These are phyloP conservation scores for Urocyon cinereoargenteus DNA, from an alignment of 2,797 vertebrate genomes.

Conservation along the genomic window DNA sequence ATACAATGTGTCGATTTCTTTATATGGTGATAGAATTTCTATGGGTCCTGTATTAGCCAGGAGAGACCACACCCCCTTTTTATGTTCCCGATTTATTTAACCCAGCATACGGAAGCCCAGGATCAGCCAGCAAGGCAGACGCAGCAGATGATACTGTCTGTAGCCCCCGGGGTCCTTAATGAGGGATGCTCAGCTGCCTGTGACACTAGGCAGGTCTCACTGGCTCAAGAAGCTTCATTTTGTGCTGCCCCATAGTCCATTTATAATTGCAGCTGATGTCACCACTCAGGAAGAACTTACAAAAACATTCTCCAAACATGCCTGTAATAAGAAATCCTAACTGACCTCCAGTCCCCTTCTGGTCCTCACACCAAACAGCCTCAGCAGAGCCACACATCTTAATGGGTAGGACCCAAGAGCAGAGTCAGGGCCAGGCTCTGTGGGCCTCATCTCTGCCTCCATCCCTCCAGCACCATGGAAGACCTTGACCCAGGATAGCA, in stretches of 20 bases:
- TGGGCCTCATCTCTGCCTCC: not conserved
- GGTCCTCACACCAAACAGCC: not conserved
- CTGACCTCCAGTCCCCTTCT: not conserved
- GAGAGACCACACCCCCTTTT: not conserved
- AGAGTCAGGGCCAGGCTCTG: not conserved
- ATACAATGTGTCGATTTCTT: not conserved
- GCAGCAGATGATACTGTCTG: conserved; percentile 45
- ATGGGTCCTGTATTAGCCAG: not conserved
- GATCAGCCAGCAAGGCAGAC: conserved; percentile 12
- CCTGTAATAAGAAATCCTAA: conserved; percentile 35
- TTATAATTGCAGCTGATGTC: conserved; percentile 75
- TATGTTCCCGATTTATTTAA: conserved; percentile 1
- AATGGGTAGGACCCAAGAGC: not conserved
- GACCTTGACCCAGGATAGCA: not conserved
- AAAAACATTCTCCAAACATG: conserved; percentile 9
- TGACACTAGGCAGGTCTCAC: conserved; percentile 47
- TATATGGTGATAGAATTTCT: not conserved
- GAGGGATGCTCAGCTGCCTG: conserved; percentile 64
- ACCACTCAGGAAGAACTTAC: conserved; percentile 31
- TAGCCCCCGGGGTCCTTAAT: conserved; percentile 50
- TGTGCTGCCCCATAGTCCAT: conserved; percentile 47
- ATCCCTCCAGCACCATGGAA: not conserved
- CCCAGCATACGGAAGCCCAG: not conserved
- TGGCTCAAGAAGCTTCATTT: conserved; percentile 64
- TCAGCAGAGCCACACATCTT: not conserved